phyloP scores from a whole-genome alignment of 1,140 invertebrate species.

The Heliothis virescens region DNA sequence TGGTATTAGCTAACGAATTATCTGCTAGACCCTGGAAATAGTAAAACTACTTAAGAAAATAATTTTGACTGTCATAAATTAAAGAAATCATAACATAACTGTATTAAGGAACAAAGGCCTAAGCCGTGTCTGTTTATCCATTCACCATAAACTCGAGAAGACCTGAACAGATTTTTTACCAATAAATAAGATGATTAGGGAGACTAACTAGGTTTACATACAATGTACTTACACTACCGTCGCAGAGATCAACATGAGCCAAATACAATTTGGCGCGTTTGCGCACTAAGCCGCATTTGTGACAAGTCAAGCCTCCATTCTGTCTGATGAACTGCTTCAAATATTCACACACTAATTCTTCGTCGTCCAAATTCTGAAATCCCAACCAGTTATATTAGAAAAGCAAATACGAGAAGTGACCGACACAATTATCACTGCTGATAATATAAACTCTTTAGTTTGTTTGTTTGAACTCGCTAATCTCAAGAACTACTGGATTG shows the following conservation, averaged over 20 bases:
- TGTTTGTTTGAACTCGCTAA: no score
- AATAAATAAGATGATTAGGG: no score
- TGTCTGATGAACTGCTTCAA: constrained; percentile 59
- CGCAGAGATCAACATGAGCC: constrained; percentile 63
- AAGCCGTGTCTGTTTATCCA: no score
- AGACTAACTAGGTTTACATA: no score
- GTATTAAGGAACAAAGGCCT: no score
- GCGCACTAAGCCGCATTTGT: constrained; percentile 60
- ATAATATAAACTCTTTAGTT: no score
- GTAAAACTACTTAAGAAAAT: no score
- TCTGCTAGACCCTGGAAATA: not conserved
- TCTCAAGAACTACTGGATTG: no score
- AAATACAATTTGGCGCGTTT: constrained; percentile 65
- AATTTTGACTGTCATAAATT: no score
- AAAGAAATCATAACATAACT: no score
- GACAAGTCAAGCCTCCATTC: constrained; percentile 60
- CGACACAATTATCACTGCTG: no score
- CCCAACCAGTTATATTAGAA: not conserved
- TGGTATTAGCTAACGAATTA: not conserved
- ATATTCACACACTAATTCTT: constrained; percentile 58
- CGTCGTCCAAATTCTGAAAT: constrained; percentile 66
- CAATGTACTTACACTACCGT: constrained; percentile 21
- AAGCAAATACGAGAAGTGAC: no score
- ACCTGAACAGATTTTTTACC: not conserved
- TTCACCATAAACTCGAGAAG: not conserved